These are phyloP conservation scores for Danaus chrysippus DNA, from an alignment of 2,888 invertebrate species.

Conservation along the genomic window DNA sequence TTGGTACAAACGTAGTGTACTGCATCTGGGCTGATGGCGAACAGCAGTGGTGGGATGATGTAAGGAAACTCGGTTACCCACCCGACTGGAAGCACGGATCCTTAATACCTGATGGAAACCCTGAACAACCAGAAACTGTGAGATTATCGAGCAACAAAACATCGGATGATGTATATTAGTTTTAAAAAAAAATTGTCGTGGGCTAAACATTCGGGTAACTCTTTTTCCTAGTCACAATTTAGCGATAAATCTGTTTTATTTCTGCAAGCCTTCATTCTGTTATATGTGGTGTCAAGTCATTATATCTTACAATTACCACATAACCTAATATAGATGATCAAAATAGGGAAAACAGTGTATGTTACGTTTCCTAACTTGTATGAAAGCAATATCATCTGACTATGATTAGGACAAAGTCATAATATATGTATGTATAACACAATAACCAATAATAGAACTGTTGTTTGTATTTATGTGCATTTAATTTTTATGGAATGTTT, in stretches of 20 bases:
- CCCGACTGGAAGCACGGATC: constrained; percentile 63
- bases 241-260: not conserved
- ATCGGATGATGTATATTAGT: constrained; percentile 25
- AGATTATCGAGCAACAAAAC: constrained; percentile 41
- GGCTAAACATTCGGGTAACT: not conserved
- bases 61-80: constrained; percentile 69
- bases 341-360: no score
- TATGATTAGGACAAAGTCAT: no score
- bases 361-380: no score
- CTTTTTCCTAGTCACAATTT: not conserved
- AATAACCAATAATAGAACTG: no score
- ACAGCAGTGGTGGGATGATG: constrained; percentile 85
- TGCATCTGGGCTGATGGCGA: constrained; percentile 83
- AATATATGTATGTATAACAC: no score
- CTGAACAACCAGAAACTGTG: constrained; percentile 50
- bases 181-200: not conserved
- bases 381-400: no score
- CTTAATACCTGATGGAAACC: constrained; percentile 44
- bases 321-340: no score
- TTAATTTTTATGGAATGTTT: no score
- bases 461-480: no score
- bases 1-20: constrained; percentile 82
- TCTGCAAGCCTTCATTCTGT: no score
- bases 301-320: no score
- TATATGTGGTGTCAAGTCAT: no score